A percentile compares a stretch with the other conserved stretches of the same genome.
phyloP scores from a whole-genome alignment of 1,140 invertebrate species.

The Andricus grossulariae region DNA sequence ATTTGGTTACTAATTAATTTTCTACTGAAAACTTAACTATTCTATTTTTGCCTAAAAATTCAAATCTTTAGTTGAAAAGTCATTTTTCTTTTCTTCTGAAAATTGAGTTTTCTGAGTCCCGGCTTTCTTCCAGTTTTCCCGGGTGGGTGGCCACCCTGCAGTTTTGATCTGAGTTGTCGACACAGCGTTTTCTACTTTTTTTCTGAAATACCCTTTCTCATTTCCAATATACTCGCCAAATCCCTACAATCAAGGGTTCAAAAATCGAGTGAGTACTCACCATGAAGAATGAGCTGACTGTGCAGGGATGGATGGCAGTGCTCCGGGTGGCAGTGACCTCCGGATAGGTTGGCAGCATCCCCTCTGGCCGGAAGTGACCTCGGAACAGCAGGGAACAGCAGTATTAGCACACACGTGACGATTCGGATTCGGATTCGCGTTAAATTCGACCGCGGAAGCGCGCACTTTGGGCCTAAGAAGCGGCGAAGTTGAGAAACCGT shows the following conservation, averaged over 20 bases:
- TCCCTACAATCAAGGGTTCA: background rate
- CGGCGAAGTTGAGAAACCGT: constrained; percentile 71
- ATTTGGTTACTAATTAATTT: too few relatives aligned
- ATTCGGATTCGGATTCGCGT: constrained; percentile 47
- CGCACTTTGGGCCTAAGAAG: constrained; percentile 75
- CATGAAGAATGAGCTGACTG: constrained; percentile 78
- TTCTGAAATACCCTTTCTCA: background rate
- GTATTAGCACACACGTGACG: constrained; percentile 79
- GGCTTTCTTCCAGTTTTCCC: too few relatives aligned
- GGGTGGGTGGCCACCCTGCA: too few relatives aligned
- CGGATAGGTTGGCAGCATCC: constrained; percentile 74
- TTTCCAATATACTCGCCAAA: background rate
- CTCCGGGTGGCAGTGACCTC: constrained; percentile 72
- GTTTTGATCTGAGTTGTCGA: too few relatives aligned
- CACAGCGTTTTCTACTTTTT: too few relatives aligned
- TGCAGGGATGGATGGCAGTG: constrained; percentile 76
- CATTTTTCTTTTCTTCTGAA: too few relatives aligned
- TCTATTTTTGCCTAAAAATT: too few relatives aligned
- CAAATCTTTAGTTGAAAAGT: too few relatives aligned
- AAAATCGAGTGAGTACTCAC: constrained; percentile 73
- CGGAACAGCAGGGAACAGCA: constrained; percentile 60
- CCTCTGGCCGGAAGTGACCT: constrained; percentile 61
- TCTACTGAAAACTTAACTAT: too few relatives aligned
- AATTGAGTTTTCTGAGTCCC: too few relatives aligned
- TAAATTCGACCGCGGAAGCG: constrained; percentile 73